phyloP scores from a whole-genome alignment of 1,140 invertebrate genomes.

The Zeugodacus cucurbitae region DNA sequence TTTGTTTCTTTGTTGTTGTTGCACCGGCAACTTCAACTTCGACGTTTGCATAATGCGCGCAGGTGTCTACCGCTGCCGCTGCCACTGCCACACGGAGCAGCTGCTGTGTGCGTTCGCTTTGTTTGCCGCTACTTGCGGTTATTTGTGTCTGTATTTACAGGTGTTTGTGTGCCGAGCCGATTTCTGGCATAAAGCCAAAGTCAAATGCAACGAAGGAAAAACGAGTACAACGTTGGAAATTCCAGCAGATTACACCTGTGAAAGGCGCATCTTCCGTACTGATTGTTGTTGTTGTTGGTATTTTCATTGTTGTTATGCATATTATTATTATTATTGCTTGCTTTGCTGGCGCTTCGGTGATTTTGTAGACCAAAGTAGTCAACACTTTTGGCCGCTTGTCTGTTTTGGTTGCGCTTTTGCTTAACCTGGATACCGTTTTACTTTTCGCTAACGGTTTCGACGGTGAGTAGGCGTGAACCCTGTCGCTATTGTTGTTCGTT shows the following conservation, averaged over 20 bases:
- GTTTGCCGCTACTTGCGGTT: constrained; percentile 12
- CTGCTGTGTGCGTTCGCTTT: neutral
- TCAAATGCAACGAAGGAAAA: constrained; percentile 6
- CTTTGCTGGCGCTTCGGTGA: neutral
- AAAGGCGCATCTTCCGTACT: neutral
- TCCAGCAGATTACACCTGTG: constrained; percentile 14
- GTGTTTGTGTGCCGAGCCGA: constrained; percentile 10
- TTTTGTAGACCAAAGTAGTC: constrained; percentile 22
- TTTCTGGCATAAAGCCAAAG: constrained; percentile 32
- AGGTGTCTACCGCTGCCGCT: neutral
- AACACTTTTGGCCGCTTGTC: constrained; percentile 28
- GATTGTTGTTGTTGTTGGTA: constrained; percentile 1
- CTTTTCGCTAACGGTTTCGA: neutral
- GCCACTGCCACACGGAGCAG: too few relatives aligned
- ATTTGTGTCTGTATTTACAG: constrained; percentile 37
- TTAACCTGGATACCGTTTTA: neutral
- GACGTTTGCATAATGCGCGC: constrained; percentile 27
- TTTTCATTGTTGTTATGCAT: constrained; percentile 14
- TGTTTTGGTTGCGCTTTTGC: constrained; percentile 7
- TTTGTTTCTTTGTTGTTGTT: neutral
- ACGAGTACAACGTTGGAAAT: neutral
- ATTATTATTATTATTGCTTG: constrained; percentile 34
- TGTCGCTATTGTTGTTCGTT: neutral
- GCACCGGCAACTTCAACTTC: constrained; percentile 25
- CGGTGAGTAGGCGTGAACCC: neutral